A percentile compares a stretch with the other conserved stretches of the same genome.
phyloP scores from a whole-genome alignment of 2,888 invertebrate genomes.

The Achlya flavicornis region DNA sequence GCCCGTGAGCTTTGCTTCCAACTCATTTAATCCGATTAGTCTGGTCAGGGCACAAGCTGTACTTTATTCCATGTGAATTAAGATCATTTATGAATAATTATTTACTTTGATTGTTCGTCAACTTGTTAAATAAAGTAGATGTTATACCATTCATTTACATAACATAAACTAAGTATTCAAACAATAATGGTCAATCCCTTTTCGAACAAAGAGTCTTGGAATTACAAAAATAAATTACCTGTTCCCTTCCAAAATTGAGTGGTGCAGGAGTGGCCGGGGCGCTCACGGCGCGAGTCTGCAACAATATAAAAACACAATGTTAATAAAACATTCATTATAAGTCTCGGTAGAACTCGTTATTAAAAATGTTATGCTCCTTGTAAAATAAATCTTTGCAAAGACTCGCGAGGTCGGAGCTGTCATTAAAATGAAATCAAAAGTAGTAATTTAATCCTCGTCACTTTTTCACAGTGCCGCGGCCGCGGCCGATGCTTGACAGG shows the following conservation, averaged over 20 bases:
- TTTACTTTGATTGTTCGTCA: no score
- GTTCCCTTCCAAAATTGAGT: constrained; percentile 63
- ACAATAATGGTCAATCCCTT: constrained; percentile 22
- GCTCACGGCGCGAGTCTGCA: constrained; percentile 79
- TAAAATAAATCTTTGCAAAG: constrained; percentile 44
- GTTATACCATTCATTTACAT: no score
- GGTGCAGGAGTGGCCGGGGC: constrained; percentile 77
- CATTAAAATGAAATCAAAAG: constrained; percentile 72
- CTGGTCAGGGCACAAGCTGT: constrained; percentile 39
- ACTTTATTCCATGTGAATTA: constrained; percentile 46
- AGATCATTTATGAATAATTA: constrained; percentile 43
- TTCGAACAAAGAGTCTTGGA: constrained; percentile 26
- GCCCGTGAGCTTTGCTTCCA: constrained; percentile 46
- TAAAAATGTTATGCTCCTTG: constrained; percentile 33
- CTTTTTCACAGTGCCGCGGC: constrained; percentile 48
- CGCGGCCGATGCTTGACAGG: constrained; percentile 36
- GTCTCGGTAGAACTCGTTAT: constrained; percentile 25
- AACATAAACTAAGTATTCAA: no score
- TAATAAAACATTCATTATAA: constrained; percentile 26
- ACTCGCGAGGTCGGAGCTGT: constrained; percentile 48
- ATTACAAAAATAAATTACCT: constrained; percentile 43
- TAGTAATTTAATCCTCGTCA: constrained; percentile 61
- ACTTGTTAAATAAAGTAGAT: no score
- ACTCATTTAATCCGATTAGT: constrained; percentile 71
- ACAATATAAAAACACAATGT: constrained; percentile 47